A percentile compares a stretch with the other conserved stretches of the same genome.
Evolutionary conservation across 2,888 invertebrate species (phyloP).

Genomic region (Hololepta plana): DNA sequence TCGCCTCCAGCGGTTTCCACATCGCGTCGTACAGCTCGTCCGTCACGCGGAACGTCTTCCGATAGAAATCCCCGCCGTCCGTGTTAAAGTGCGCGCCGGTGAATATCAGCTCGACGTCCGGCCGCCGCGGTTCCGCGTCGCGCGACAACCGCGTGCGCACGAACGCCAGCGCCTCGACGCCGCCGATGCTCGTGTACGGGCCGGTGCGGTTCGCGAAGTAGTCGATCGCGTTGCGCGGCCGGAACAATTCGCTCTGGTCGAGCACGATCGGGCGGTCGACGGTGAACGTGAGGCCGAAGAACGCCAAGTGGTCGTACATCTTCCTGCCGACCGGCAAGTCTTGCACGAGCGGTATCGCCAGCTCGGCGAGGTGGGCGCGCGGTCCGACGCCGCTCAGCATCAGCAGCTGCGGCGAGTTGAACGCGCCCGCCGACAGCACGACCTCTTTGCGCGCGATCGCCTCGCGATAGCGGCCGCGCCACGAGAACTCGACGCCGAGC

Average conservation of each 20-base stretch:
- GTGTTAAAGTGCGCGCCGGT: conserved; percentile 30
- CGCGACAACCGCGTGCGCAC: conserved; percentile 36
- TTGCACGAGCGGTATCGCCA: conserved; percentile 37
- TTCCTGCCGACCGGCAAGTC: conserved; percentile 49
- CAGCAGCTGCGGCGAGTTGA: conserved; percentile 76
- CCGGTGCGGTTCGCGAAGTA: conserved; percentile 27
- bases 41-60: conserved; percentile 33
- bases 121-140: conserved; percentile 27
- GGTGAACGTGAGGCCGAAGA: conserved; percentile 26
- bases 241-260: conserved; percentile 16
- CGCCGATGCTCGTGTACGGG: conserved; percentile 33
- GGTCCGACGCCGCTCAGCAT: conserved; percentile 73
- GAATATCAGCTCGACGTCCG: conserved; percentile 54
- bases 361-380: conserved; percentile 34
- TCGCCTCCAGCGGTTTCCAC: conserved; percentile 33
- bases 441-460: conserved; percentile 58
- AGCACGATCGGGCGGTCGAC: conserved; percentile 27
- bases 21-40: conserved; percentile 35
- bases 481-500: conserved; percentile 45
- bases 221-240: conserved; percentile 23
- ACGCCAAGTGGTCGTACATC: conserved; percentile 42
- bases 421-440: conserved; percentile 69
- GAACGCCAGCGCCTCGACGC: conserved; percentile 38
- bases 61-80: conserved; percentile 17
- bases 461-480: conserved; percentile 13